Conservation (phyloP, 2,797 vertebrate species). For the Anniella stebbinsi region DNA sequence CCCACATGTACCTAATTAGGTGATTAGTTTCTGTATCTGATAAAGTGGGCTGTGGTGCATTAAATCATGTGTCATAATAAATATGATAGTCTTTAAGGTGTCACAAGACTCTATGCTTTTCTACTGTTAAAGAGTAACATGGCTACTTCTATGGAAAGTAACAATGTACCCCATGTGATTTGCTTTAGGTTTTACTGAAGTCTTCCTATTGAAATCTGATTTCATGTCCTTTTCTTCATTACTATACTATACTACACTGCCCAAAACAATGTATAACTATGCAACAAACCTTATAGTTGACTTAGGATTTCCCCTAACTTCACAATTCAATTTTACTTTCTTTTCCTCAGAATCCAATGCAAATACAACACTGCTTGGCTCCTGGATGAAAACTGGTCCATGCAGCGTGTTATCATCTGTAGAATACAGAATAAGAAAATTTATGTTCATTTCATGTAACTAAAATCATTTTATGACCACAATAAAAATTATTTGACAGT, state of each 20-base stretch:
- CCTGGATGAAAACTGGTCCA: constrained; percentile 91
- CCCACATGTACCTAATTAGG: not conserved
- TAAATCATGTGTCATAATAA: not conserved
- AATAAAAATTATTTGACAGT: not conserved
- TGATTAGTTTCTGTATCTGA: too few relatives aligned
- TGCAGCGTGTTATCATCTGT: constrained; percentile 86
- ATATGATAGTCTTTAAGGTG: not conserved
- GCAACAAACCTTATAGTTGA: constrained; percentile 86
- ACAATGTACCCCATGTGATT: not conserved
- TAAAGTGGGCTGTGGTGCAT: not conserved
- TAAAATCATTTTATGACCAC: not conserved
- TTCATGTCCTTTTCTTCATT: not conserved
- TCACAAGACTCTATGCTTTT: not conserved
- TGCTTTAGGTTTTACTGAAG: not conserved
- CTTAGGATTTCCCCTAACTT: constrained; percentile 90
- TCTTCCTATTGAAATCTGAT: not conserved
- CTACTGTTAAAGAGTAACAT: not conserved
- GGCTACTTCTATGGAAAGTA: not conserved
- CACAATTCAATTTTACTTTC: constrained; percentile 93
- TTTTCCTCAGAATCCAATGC: constrained; percentile 91
- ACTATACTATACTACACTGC: not conserved
- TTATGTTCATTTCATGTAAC: not conserved
- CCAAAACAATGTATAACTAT: not conserved
- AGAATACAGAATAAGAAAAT: constrained; percentile 48
- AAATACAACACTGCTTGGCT: constrained; percentile 92